These are phyloP conservation scores for Cheilosia vernalis DNA, from an alignment of 2,888 invertebrate species.

Conservation along the genomic window DNA sequence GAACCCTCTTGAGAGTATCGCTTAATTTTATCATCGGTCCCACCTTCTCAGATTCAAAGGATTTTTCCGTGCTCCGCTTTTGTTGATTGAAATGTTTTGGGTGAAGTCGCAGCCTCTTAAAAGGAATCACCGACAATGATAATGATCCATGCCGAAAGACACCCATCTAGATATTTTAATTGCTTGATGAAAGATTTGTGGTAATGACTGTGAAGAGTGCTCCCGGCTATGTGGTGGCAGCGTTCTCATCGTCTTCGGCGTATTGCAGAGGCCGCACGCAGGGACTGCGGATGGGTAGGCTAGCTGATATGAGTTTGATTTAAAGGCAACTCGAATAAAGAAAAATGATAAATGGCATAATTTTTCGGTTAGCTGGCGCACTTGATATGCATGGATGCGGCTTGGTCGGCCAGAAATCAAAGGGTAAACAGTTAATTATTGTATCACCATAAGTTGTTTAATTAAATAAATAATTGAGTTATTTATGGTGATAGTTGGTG, in stretches of 20 bases:
- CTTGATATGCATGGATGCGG: conserved; percentile 58
- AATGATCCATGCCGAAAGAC: conserved; percentile 74
- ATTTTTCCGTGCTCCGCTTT: conserved; percentile 49
- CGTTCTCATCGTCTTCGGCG: conserved; percentile 20
- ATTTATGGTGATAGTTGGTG: conserved; percentile 43
- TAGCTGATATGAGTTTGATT: conserved; percentile 71
- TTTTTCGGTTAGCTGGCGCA: conserved; percentile 70
- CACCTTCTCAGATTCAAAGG: conserved; percentile 66
- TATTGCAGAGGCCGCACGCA: conserved; percentile 23
- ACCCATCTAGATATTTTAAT: conserved; percentile 74
- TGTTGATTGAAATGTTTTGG: conserved; percentile 73
- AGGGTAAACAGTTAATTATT: conserved; percentile 66
- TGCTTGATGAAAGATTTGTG: conserved; percentile 75
- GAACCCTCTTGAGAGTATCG: conserved; percentile 63
- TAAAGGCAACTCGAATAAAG: conserved; percentile 65
- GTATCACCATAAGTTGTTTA: conserved; percentile 47
- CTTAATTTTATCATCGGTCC: conserved; percentile 70
- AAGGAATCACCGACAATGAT: conserved; percentile 65
- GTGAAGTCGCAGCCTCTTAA: conserved; percentile 64
- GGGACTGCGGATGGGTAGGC: conserved; percentile 29
- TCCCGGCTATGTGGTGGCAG: conserved; percentile 49
- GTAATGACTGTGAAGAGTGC: conserved; percentile 74
- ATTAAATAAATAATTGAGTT: conserved; percentile 65
- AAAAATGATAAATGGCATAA: conserved; percentile 73
- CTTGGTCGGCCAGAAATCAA: conserved; percentile 38